Conservation (phyloP, 1,140 invertebrate genomes). For the Bradysia coprophila region DNA sequence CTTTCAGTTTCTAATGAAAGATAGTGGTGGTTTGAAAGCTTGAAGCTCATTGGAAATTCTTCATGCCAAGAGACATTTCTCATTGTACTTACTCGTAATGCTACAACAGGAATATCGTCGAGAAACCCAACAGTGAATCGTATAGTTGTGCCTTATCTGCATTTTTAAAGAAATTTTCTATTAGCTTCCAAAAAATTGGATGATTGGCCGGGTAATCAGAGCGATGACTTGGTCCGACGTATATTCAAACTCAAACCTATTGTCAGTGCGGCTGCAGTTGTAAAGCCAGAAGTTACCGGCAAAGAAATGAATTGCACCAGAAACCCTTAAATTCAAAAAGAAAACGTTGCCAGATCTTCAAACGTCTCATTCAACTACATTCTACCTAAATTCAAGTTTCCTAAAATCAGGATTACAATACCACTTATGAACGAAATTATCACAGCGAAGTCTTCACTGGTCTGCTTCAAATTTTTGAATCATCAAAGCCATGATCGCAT, state of each 20-base stretch:
- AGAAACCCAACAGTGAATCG: slow-evolving; percentile 35
- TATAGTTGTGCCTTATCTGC: slow-evolving; percentile 25
- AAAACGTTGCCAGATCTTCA: slow-evolving; percentile 31
- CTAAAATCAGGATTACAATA: slow-evolving; percentile 50
- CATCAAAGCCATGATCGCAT: slow-evolving; percentile 62
- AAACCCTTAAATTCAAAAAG: slow-evolving; percentile 51
- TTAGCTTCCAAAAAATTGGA: slow-evolving; percentile 34
- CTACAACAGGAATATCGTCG: slow-evolving; percentile 32
- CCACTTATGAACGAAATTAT: slow-evolving; percentile 64
- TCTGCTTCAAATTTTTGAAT: slow-evolving; percentile 40
- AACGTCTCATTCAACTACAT: no score
- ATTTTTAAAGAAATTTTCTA: slow-evolving; percentile 30
- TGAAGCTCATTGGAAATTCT: no score
- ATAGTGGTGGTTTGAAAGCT: no score
- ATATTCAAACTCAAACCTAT: no score
- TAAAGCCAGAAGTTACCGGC: slow-evolving; percentile 79
- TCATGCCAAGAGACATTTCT: slow-evolving; percentile 27
- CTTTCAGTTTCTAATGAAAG: slow-evolving; percentile 46
- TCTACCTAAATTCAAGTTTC: slow-evolving; percentile 68
- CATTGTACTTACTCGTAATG: slow-evolving; percentile 32
- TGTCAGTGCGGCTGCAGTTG: slow-evolving; percentile 73
- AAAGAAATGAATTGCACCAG: slow-evolving; percentile 77
- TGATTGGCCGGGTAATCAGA: slow-evolving; percentile 39
- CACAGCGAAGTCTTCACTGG: slow-evolving; percentile 54
- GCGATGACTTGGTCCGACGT: slow-evolving; percentile 61